Evolutionary conservation across 2,797 vertebrate species (phyloP), one percentile per base, ranked within the genome.

Genomic region (Xenentodon cancila): DNA sequence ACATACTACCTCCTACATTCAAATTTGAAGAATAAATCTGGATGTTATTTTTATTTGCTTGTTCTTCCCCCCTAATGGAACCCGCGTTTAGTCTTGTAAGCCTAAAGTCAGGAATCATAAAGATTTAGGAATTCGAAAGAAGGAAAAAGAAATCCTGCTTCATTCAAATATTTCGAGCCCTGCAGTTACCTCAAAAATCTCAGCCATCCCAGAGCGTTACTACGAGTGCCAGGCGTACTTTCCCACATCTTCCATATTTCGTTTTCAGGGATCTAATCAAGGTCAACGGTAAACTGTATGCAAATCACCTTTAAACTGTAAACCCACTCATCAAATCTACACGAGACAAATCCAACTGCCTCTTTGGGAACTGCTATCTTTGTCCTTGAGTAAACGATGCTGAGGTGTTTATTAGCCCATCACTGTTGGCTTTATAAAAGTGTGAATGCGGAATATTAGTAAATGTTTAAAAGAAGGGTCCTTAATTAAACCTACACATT

Each of bases 221-320:
- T 66, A 73, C 15, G 46, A 15, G 19, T 32, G 27, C 5, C 0
- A 15, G 9, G 1, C 43, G 64, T 49, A 50, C 60, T 61, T 80
- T 53, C 70, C 51, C 49, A 4, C 3, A 4, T 56, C 16, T 50
- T 46, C 1, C 27, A 9, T 13, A 17, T 53, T 65, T 66, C 12
- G 12, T 55, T 11, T 53, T 22, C 32, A 53, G n/a, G 20, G 22
- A 44, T 43, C 1, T 7, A 3, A 49, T 20, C 21, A 53, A 21
- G 8, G 58, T 55, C 45, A 83, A 77, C 61, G 0, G 43, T 47
- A 20, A 50, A n/a, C 11, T 49, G 49, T 64, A 81, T 81, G 81
- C 66, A 84, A 80, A 81, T 27, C 51, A 61, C 34, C 18, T 57
- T 42, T 37, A 61, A 65, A 42, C 11, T 50, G 32, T 21, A 22